Evolutionary conservation across 2,113 vertebrate genomes (phyloP).

Genomic region (Rhinolophus sinicus): DNA sequence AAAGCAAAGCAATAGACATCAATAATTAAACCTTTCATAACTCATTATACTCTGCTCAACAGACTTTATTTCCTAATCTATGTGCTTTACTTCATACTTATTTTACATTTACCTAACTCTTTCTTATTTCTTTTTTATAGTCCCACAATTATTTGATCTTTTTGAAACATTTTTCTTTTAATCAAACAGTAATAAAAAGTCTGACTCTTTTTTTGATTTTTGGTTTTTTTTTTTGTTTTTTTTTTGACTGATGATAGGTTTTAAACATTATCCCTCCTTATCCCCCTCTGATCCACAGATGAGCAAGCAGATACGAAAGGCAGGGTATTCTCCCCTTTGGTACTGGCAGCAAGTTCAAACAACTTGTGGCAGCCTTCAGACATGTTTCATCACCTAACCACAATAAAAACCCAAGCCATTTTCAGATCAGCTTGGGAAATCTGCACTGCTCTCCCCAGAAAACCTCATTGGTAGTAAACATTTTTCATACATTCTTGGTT

Average conservation of each 20-base stretch:
- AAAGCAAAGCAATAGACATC: not conserved
- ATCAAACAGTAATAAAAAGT: not conserved
- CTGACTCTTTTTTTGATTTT: not conserved
- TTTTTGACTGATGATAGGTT: not conserved
- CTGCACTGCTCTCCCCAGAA: not conserved
- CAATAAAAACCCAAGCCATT: not conserved
- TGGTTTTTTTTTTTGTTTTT: not conserved
- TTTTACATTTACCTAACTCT: not conserved
- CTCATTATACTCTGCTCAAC: not conserved
- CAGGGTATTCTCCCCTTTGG: not conserved
- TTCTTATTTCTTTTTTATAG: not conserved
- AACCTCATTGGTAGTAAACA: not conserved
- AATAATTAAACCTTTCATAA: not conserved
- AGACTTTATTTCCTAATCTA: not conserved
- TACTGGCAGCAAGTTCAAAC: not conserved
- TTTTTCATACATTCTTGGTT: not conserved
- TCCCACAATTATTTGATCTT: not conserved
- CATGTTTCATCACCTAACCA: not conserved
- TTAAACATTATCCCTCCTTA: not conserved
- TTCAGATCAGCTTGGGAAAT: not conserved
- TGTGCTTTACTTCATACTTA: not conserved
- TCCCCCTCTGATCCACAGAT: not conserved
- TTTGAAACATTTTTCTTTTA: not conserved
- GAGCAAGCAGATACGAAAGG: not conserved
- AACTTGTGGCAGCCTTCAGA: not conserved